Percentiles rank a stretch among this genome's conserved stretches.
phyloP scores from a whole-genome alignment of 2,888 invertebrate genomes.

The Aromia moschata region DNA sequence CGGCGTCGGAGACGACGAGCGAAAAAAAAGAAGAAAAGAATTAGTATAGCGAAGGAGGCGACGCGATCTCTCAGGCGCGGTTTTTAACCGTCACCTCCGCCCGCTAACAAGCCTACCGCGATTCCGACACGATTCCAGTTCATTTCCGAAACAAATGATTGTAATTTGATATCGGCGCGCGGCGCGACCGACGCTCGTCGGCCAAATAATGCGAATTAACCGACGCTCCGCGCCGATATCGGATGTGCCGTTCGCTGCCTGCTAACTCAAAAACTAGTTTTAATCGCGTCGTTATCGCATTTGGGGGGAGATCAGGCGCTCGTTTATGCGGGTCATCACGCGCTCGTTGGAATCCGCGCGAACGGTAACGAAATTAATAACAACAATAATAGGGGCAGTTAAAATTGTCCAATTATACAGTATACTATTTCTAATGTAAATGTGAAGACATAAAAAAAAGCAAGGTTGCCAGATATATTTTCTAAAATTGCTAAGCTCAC shows the following conservation, averaged over 20 bases:
- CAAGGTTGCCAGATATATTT: too few relatives aligned
- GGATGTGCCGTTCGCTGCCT: conserved; percentile 20
- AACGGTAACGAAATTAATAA: too few relatives aligned
- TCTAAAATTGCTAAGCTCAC: too few relatives aligned
- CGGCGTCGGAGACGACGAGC: too few relatives aligned
- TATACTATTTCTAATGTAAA: too few relatives aligned
- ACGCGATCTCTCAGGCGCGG: conserved; percentile 43
- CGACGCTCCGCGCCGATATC: conserved; percentile 28
- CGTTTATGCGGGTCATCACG: conserved; percentile 36
- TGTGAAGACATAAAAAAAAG: too few relatives aligned
- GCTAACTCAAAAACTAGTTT: conserved; percentile 38
- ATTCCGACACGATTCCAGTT: conserved; percentile 61
- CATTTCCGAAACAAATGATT: conserved; percentile 65
- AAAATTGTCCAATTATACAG: too few relatives aligned
- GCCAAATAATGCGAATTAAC: conserved; percentile 59
- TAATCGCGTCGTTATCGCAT: conserved; percentile 37
- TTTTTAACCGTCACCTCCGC: conserved; percentile 37
- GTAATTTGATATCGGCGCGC: conserved; percentile 61
- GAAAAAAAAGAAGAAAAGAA: conserved; percentile 21
- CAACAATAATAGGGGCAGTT: too few relatives aligned
- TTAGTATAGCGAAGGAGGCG: conserved; percentile 39
- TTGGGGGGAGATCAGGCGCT: conserved; percentile 32
- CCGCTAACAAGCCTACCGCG: conserved; percentile 61
- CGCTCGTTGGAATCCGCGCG: too few relatives aligned
- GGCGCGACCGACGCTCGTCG: conserved; percentile 51